phyloP scores from a whole-genome alignment of 2,113 vertebrate genomes.

The Lophotis ruficrista region DNA sequence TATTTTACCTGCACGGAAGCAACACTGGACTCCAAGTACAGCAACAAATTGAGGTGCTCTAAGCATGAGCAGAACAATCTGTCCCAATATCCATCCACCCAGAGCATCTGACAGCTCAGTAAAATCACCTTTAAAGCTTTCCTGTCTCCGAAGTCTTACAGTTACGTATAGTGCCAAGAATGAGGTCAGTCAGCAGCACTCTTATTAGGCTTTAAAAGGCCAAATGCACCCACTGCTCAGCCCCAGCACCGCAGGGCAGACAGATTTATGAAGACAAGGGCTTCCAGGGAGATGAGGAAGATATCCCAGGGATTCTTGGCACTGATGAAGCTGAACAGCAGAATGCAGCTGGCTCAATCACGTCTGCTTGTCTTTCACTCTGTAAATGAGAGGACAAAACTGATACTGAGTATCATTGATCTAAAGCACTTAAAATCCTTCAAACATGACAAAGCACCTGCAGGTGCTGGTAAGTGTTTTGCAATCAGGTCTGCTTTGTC shows the following conservation, averaged over 20 bases:
- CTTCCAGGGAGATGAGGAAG: not conserved
- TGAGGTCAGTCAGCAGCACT: not conserved
- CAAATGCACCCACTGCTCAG: not conserved
- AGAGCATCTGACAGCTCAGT: not conserved
- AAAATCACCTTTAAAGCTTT: not conserved
- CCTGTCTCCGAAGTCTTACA: not conserved
- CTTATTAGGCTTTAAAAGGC: not conserved
- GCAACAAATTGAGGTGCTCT: not conserved
- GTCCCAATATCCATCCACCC: not conserved
- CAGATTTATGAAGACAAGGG: not conserved
- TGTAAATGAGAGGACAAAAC: not conserved
- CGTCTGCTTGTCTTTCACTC: not conserved
- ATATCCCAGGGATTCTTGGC: not conserved
- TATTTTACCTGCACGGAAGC: not conserved
- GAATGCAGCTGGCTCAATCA: not conserved
- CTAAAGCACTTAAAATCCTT: not conserved
- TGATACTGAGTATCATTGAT: not conserved
- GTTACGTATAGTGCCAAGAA: not conserved
- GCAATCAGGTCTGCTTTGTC: slow-evolving; percentile 39
- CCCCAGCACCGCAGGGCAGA: not conserved
- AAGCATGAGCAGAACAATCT: not conserved
- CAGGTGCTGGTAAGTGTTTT: not conserved
- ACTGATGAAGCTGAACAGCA: not conserved
- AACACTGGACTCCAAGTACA: not conserved
- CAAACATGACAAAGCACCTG: not conserved